phyloP scores from a whole-genome alignment of 2,113 vertebrate genomes.

The Paralichthys olivaceus region DNA sequence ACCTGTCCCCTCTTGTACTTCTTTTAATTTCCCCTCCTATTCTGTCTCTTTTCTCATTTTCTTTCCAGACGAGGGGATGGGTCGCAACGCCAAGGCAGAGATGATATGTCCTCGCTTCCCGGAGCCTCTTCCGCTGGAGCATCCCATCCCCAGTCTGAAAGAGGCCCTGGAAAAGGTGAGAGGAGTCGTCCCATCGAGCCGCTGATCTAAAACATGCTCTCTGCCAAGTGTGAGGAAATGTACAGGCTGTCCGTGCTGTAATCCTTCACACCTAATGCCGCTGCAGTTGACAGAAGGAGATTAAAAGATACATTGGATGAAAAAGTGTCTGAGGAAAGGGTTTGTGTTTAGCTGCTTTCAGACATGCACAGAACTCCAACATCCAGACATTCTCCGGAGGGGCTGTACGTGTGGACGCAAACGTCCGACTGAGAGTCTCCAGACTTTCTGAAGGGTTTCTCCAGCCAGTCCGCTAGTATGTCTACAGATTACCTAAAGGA shows the following conservation, averaged over 20 bases:
- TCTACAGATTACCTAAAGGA: no score
- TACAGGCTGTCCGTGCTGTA: constrained; percentile 39
- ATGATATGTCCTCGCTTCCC: constrained; percentile 91
- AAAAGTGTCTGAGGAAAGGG: constrained; percentile 10
- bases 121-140: constrained; percentile 87
- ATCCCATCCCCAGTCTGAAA: constrained; percentile 91
- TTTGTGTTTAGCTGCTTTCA: not conserved
- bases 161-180: constrained; percentile 92
- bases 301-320: constrained; percentile 60
- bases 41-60: constrained; percentile 9
- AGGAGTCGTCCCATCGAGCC: not conserved
- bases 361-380: not conserved
- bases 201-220: constrained; percentile 5
- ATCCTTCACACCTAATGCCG: constrained; percentile 66
- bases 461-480: no score
- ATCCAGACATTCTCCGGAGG: not conserved
- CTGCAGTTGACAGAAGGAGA: constrained; percentile 63
- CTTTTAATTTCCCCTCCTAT: not conserved
- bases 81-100: constrained; percentile 63
- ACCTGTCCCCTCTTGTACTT: not conserved
- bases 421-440: no score
- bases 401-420: no score
- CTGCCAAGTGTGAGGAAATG: constrained; percentile 41
- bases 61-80: constrained; percentile 67
- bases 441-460: no score